phyloP scores from a whole-genome alignment of 2,113 vertebrate species.

The Gadus macrocephalus region DNA sequence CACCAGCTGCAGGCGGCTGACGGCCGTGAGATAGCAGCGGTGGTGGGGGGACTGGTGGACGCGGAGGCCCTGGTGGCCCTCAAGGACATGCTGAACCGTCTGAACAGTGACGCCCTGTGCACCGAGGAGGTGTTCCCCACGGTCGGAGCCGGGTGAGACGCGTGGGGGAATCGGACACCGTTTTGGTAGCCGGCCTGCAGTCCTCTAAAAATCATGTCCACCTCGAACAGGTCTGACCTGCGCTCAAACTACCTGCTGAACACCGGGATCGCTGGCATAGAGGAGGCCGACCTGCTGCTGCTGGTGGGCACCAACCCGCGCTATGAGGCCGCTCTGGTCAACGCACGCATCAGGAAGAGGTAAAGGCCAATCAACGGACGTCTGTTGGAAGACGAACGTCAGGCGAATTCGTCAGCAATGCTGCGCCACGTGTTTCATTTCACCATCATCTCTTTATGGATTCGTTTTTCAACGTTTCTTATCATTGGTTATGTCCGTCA shows the following conservation, averaged over 20 bases:
- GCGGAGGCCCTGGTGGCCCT: slow-evolving; percentile 85
- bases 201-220: too few species aligned
- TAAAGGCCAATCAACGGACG: slow-evolving; percentile 26
- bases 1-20: slow-evolving; percentile 77
- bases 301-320: slow-evolving; percentile 86
- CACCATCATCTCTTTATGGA: slow-evolving; percentile 4
- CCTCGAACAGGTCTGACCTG: slow-evolving; percentile 75
- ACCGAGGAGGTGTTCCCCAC: slow-evolving; percentile 88
- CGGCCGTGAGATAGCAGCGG: slow-evolving; percentile 76
- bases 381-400: too few species aligned
- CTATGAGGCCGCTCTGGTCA: slow-evolving; percentile 87
- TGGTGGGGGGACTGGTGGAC: slow-evolving; percentile 86
- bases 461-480: not conserved
- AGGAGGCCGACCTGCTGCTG: slow-evolving; percentile 85
- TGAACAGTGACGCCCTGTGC: slow-evolving; percentile 81
- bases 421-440: not conserved
- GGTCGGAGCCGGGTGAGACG: slow-evolving; percentile 79
- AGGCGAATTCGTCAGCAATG: not conserved
- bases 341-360: slow-evolving; percentile 87
- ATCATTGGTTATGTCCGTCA: not conserved
- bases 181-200: too few species aligned
- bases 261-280: slow-evolving; percentile 83
- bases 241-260: slow-evolving; percentile 88
- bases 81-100: slow-evolving; percentile 83
- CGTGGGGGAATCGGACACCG: too few species aligned